phyloP scores from a whole-genome alignment of 1,140 invertebrate genomes.

The Scaptomyza graminum region DNA sequence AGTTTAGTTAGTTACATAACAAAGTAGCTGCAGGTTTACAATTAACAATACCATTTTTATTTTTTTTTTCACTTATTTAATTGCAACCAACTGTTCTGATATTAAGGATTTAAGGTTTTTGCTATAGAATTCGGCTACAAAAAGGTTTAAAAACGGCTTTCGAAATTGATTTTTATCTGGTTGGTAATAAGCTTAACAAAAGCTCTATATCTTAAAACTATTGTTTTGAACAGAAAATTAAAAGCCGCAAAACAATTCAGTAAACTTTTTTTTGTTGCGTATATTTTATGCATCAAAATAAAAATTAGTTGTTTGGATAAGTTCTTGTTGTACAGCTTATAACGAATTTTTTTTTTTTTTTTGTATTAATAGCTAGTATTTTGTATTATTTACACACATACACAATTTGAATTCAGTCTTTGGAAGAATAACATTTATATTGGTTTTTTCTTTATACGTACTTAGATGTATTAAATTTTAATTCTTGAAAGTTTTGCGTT shows the following conservation, averaged over 20 bases:
- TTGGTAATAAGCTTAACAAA: conserved; percentile 20
- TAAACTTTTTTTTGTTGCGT: conserved; percentile 20
- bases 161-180: background rate
- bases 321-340: conserved; percentile 45
- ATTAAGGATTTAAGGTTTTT: background rate
- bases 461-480: conserved; percentile 28
- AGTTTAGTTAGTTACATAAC: conserved; percentile 68
- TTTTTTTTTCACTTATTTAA: conserved; percentile 15
- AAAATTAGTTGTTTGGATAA: conserved; percentile 10
- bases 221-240: background rate
- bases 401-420: conserved; percentile 79
- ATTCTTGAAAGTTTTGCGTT: conserved; percentile 13
- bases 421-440: conserved; percentile 81
- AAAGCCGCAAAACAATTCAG: conserved; percentile 5
- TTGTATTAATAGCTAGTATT: conserved; percentile 27
- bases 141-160: conserved; percentile 1
- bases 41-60: conserved; percentile 58
- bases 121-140: conserved; percentile 35
- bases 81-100: conserved; percentile 16
- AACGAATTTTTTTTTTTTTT: conserved; percentile 9
- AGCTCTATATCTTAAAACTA: conserved; percentile 28
- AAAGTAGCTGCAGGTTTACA: conserved; percentile 71
- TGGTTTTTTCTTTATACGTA: conserved; percentile 51
- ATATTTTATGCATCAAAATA: too few species aligned
- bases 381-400: conserved; percentile 74